These are phyloP conservation scores for Leptinotarsa peninsularis DNA, from an alignment of 2,888 invertebrate genomes.

Conservation along the genomic window DNA sequence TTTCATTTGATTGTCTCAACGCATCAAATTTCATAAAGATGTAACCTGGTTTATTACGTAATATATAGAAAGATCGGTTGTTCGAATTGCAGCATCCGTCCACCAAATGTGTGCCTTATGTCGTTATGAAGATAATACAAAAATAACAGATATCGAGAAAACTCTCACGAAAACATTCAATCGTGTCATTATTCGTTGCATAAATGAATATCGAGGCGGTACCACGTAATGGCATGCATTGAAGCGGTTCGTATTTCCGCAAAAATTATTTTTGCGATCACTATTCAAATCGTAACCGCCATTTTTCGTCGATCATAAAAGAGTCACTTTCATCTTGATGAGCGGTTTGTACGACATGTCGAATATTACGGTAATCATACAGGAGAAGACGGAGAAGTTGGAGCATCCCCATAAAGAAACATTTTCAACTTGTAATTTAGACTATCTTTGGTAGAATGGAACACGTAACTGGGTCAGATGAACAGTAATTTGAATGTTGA, in stretches of 20 bases:
- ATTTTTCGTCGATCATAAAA: slow-evolving; percentile 4
- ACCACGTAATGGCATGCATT: slow-evolving; percentile 26
- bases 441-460: slow-evolving; percentile 7
- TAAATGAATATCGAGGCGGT: slow-evolving; percentile 27
- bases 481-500: slow-evolving; percentile 27
- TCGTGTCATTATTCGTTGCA: slow-evolving; percentile 31
- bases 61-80: neutral
- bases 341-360: slow-evolving; percentile 16
- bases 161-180: slow-evolving; percentile 21
- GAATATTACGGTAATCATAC: slow-evolving; percentile 27
- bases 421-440: slow-evolving; percentile 24
- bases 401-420: slow-evolving; percentile 27
- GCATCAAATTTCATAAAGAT: no score
- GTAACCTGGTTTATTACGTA: neutral
- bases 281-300: slow-evolving; percentile 6
- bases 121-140: slow-evolving; percentile 13
- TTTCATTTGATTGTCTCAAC: no score
- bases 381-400: slow-evolving; percentile 10
- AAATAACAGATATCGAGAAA: slow-evolving; percentile 15
- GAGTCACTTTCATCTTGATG: slow-evolving; percentile 27
- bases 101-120: slow-evolving; percentile 17
- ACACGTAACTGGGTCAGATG: slow-evolving; percentile 27
- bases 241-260: slow-evolving; percentile 20
- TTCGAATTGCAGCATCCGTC: neutral
- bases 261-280: slow-evolving; percentile 21